Conservation (phyloP, 2,797 vertebrate species). For the Microtus agrestis region DNA sequence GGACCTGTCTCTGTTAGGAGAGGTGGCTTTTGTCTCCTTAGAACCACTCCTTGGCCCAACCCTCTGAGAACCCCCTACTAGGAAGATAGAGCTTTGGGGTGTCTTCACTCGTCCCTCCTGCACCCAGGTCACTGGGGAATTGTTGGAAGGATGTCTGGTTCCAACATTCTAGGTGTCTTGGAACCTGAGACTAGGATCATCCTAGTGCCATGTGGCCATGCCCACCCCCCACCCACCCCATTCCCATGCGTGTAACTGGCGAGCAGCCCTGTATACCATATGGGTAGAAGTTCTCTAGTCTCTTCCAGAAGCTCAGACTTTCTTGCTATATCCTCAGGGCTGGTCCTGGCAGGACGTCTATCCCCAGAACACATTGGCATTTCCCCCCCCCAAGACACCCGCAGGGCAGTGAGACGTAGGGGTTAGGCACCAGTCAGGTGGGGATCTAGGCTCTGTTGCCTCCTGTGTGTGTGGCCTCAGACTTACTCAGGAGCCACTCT, state of each 20-base stretch:
- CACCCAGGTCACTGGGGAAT: background rate
- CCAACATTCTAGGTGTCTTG: background rate
- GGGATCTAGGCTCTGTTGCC: background rate
- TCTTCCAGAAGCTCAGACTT: background rate
- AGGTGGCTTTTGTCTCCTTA: background rate
- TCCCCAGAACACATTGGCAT: background rate
- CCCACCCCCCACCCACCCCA: background rate
- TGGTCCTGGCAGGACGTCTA: background rate
- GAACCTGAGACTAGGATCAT: background rate
- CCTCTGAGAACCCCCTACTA: background rate
- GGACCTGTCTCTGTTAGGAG: background rate
- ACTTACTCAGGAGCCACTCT: background rate
- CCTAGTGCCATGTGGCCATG: background rate
- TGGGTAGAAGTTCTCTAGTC: background rate
- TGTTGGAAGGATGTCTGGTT: background rate
- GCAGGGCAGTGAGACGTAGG: background rate
- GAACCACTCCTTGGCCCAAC: background rate
- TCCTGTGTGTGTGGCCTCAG: background rate
- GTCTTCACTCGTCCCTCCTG: background rate
- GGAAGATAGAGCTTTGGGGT: background rate
- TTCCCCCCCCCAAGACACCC: accelerated
- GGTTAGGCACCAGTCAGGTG: background rate
- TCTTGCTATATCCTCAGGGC: background rate
- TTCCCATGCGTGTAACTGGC: background rate
- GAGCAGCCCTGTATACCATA: accelerated